phyloP scores from a whole-genome alignment of 1,140 invertebrate genomes.

The Epicauta chinensis region DNA sequence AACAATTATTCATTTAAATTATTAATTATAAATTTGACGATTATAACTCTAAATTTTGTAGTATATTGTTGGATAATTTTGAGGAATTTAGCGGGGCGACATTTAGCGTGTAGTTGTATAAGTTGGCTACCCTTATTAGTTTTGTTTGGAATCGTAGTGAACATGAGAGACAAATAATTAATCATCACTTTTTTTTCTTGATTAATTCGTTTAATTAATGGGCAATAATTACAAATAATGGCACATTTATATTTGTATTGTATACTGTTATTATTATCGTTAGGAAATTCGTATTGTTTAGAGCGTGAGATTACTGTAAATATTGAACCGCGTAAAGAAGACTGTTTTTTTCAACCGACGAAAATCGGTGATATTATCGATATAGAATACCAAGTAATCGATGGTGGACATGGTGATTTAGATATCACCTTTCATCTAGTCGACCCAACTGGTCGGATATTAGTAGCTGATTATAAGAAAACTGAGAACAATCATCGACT shows the following conservation, averaged over 20 bases:
- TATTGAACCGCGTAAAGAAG: conserved; percentile 58
- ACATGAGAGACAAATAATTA: not conserved
- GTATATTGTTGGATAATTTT: no score
- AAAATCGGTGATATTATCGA: conserved; percentile 57
- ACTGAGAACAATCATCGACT: conserved; percentile 62
- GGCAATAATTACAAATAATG: not conserved
- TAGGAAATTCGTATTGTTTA: conserved; percentile 7
- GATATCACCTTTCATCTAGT: conserved; percentile 68
- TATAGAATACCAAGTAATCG: conserved; percentile 73
- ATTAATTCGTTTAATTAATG: not conserved
- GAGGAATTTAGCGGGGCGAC: no score
- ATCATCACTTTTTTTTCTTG: not conserved
- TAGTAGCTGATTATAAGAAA: conserved; percentile 64
- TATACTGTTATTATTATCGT: not conserved
- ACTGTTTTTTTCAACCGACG: conserved; percentile 63
- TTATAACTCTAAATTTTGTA: no score
- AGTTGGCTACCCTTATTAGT: no score
- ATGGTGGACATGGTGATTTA: conserved; percentile 66
- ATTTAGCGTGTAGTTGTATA: no score
- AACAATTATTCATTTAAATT: no score
- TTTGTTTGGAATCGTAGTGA: no score
- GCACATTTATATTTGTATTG: conserved; percentile 1
- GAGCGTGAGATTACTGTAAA: conserved; percentile 64
- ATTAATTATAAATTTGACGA: no score
- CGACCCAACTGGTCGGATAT: conserved; percentile 55